Evolutionary conservation across 1,140 invertebrate species (phyloP), one percentile per base, ranked within the genome.

Genomic region (Heliconius eleuchia): DNA sequence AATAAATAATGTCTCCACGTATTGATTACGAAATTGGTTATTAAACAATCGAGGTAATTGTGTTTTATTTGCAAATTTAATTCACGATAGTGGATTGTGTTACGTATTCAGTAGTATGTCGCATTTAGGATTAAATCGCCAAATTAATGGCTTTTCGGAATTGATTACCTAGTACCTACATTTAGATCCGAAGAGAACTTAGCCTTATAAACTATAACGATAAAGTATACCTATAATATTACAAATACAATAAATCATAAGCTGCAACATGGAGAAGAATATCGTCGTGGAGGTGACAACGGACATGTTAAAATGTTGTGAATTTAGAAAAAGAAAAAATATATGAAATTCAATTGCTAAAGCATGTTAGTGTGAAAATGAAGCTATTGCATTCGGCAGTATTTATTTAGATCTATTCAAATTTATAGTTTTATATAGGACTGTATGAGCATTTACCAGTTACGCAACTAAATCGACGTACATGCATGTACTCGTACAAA

Each of bases 71-170:
- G 60, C 37, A 19, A 76, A 76, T 70, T 39, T 76, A 70, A 76
- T 70, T 70, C 74, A 75, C 55, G 52, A 75, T 37, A 42, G 52
- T 39, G 74, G 66, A 50, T 70, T 23, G 79, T 78, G 74, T 79
- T 81, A 81, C 72, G 79, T 79, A 82, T 84, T 83, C 77, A 82
- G 80, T 84, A 76, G 80, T 71, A 74, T 75, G 80, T 75, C 79
- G 79, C 82, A 78, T 80, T 83, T 79, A 46, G 71, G 81, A 78
- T 79, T 84, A 80, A 71, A 73, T 42, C 73, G 80, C 57, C 30
- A 71, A 78, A 78, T 76, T 80, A 80, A 82, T 82, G 80, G 83
- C 75, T 72, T 74, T 78, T 77, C 73, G 74, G 66, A 76, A 80
- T 80, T 84, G 71, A 82, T 84, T 80, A 39, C 34, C 34, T 70